phyloP scores from a whole-genome alignment of 2,113 vertebrate species.

The Tachysurus vachellii region DNA sequence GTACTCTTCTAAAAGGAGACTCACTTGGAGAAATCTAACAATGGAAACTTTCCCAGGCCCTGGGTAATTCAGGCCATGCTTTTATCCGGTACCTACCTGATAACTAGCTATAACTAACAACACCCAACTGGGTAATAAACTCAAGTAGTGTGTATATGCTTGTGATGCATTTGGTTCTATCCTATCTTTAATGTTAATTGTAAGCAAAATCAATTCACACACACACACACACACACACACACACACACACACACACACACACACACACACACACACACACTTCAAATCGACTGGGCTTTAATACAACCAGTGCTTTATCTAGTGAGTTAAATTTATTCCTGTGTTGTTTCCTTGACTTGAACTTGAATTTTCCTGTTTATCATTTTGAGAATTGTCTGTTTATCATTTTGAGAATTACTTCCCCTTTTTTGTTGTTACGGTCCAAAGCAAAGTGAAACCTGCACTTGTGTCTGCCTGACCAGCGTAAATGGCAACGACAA shows the following conservation, averaged over 20 bases:
- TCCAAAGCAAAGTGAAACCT: not conserved
- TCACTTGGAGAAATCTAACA: not conserved
- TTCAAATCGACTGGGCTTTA: not conserved
- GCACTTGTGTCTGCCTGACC: not conserved
- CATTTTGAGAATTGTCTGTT: not conserved
- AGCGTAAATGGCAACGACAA: not conserved
- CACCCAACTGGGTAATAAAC: not conserved
- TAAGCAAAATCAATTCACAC: not conserved
- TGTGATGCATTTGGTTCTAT: not conserved
- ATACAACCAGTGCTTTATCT: not conserved
- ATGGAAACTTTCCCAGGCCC: not conserved
- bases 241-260: not conserved
- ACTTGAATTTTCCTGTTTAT: not conserved
- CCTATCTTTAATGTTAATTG: not conserved
- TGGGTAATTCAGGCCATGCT: not conserved
- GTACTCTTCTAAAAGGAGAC: not conserved
- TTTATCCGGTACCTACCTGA: not conserved
- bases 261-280: not conserved
- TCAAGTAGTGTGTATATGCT: not conserved
- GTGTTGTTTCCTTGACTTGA: not conserved
- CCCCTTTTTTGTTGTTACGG: not conserved
- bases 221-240: not conserved
- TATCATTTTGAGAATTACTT: not conserved
- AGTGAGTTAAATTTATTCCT: not conserved
- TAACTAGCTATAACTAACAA: not conserved